phyloP scores from a whole-genome alignment of 2,888 invertebrate genomes.

The Limnephilus marmoratus region DNA sequence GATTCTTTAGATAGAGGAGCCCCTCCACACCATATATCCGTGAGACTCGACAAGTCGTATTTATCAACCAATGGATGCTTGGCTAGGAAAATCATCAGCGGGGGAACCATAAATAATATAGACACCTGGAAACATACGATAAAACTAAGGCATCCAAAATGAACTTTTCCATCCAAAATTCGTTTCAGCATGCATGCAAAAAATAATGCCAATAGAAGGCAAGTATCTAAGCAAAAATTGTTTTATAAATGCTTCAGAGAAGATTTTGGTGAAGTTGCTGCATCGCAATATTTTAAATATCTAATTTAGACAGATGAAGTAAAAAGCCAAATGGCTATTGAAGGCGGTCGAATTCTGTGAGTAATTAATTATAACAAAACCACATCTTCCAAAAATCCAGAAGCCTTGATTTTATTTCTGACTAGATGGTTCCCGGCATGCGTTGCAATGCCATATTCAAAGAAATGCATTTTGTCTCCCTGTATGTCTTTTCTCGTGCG shows the following conservation, averaged over 20 bases:
- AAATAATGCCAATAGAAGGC: neutral
- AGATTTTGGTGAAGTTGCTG: neutral
- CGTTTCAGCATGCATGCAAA: neutral
- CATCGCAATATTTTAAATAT: neutral
- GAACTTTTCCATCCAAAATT: neutral
- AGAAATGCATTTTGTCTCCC: too few species aligned
- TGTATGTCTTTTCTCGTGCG: too few species aligned
- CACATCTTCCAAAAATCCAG: too few species aligned
- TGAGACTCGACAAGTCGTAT: conserved; percentile 85
- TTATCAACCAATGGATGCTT: conserved; percentile 87
- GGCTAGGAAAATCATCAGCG: conserved; percentile 88
- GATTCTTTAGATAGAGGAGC: conserved; percentile 88
- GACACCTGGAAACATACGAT: conserved; percentile 74
- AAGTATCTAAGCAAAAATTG: neutral
- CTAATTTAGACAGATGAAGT: neutral
- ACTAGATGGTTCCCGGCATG: too few species aligned
- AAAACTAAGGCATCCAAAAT: neutral
- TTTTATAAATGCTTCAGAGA: neutral
- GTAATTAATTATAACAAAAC: too few species aligned
- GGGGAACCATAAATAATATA: conserved; percentile 86
- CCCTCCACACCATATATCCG: conserved; percentile 86
- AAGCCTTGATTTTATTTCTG: too few species aligned
- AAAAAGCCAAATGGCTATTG: neutral
- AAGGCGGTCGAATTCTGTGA: neutral
- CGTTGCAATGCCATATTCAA: too few species aligned